phyloP scores from a whole-genome alignment of 2,113 vertebrate species.

The Sarotherodon lohbergeri region DNA sequence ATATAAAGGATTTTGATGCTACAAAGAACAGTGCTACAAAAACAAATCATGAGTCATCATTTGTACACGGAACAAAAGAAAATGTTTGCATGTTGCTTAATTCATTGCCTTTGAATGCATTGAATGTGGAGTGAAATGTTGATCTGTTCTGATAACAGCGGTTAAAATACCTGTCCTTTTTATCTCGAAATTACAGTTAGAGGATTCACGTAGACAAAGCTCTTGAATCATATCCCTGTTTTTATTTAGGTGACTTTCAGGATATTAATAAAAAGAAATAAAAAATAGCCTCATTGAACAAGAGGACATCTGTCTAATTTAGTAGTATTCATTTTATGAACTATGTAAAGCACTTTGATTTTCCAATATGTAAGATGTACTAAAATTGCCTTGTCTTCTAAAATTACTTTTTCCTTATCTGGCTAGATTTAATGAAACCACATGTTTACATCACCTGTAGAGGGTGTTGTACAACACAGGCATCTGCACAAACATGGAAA shows the following conservation, averaged over 20 bases:
- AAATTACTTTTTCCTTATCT: constrained; percentile 64
- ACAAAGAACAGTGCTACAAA: background rate
- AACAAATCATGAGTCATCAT: background rate
- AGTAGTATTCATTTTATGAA: background rate
- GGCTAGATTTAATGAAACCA: constrained; percentile 63
- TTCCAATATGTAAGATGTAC: background rate
- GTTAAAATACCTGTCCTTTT: background rate
- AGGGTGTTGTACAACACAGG: background rate
- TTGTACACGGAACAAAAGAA: background rate
- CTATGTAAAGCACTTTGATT: background rate
- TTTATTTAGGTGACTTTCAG: background rate
- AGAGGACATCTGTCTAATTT: background rate
- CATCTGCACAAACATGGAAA: background rate
- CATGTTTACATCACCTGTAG: constrained; percentile 2
- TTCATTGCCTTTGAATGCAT: background rate
- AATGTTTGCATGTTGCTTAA: background rate
- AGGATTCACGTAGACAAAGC: background rate
- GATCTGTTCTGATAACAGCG: background rate
- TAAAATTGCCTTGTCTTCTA: constrained; percentile 3
- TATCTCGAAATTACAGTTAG: background rate
- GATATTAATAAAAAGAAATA: background rate
- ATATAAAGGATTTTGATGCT: background rate
- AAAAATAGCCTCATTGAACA: background rate
- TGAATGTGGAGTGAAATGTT: background rate
- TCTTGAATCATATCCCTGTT: background rate